These are phyloP conservation scores for Sapayoa aenigma DNA, from an alignment of 2,113 vertebrate species.

Conservation along the genomic window DNA sequence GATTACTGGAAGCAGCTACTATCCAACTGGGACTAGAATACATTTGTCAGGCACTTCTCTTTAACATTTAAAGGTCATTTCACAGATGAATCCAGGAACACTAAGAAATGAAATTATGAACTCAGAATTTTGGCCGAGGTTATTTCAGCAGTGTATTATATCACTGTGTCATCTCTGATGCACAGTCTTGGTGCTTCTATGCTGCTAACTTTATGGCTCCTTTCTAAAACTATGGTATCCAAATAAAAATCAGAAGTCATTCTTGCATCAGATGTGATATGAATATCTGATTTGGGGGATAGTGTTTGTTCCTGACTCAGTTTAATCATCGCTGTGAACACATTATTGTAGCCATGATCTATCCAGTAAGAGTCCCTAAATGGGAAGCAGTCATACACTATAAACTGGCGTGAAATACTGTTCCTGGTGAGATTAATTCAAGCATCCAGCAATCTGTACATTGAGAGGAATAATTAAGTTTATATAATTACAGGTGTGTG, in stretches of 20 bases:
- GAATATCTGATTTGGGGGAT: background rate
- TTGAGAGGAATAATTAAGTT: background rate
- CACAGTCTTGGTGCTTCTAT: background rate
- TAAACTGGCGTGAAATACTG: background rate
- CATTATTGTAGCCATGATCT: background rate
- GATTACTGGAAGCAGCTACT: background rate
- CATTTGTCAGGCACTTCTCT: background rate
- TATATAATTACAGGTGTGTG: background rate
- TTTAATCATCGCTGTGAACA: background rate
- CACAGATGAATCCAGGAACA: background rate
- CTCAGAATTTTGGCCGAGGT: background rate
- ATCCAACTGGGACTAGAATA: background rate
- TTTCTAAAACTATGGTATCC: background rate
- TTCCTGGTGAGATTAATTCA: background rate
- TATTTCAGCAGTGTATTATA: background rate
- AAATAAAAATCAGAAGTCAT: background rate
- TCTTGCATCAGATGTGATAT: background rate
- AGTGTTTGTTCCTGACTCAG: background rate
- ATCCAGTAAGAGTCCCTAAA: background rate
- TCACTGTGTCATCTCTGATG: background rate
- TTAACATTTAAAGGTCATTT: slow-evolving; percentile 43
- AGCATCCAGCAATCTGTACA: background rate
- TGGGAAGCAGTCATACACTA: background rate
- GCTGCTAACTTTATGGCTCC: background rate
- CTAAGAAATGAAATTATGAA: background rate